These are phyloP conservation scores for Lottia scabra DNA, from an alignment of 2,888 invertebrate species.

Conservation along the genomic window DNA sequence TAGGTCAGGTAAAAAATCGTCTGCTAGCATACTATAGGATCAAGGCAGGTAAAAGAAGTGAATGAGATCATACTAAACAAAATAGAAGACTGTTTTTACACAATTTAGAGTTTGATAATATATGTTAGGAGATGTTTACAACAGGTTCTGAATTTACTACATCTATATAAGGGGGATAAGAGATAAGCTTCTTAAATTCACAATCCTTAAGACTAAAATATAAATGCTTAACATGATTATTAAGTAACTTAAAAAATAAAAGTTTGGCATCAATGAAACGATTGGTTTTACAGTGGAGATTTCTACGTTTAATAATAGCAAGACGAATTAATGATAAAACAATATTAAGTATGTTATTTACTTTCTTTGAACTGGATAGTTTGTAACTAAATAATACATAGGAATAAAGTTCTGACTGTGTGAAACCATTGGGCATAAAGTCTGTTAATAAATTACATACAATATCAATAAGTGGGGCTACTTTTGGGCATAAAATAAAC, in stretches of 20 bases:
- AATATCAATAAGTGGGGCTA: not conserved
- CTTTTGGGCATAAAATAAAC: not conserved
- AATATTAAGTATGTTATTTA: not conserved
- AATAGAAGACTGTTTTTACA: no score
- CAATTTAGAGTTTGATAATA: no score
- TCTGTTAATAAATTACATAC: not conserved
- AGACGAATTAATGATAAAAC: not conserved
- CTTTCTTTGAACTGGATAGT: not conserved
- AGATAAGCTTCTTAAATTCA: not conserved
- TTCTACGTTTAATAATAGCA: not conserved
- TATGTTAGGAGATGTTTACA: not conserved
- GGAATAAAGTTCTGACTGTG: not conserved
- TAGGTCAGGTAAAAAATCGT: no score
- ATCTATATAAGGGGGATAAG: not conserved
- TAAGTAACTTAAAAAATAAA: not conserved
- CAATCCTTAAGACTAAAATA: not conserved
- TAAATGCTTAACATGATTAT: not conserved
- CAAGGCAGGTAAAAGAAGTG: no score
- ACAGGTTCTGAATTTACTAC: not conserved
- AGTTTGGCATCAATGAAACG: not conserved
- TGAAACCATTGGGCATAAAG: not conserved
- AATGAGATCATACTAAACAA: no score
- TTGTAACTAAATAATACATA: not conserved
- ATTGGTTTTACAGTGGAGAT: not conserved
- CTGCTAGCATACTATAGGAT: no score